Base-by-base conservation (phyloP, 2,797 vertebrate genomes). In the Gouania willdenowi region DNA sequence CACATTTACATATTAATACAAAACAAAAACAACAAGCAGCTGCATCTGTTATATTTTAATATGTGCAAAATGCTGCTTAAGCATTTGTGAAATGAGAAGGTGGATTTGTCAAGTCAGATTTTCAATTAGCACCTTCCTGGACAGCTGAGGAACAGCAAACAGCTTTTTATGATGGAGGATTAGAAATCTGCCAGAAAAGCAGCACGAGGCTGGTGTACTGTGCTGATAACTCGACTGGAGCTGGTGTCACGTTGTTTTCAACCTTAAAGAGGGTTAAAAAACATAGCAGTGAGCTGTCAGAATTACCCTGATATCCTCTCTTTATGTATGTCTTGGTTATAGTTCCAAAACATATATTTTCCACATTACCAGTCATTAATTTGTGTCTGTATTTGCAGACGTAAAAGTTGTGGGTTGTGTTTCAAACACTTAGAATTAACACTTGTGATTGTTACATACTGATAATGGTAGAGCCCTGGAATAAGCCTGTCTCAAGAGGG, bases 41-140 rank as follows among this genome's bases (percentile, higher is more conserved):
- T 8, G 8, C 6, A 6, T 20, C 19, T 20, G 19, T 19, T 13
- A 14, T 19, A 19, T 20, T 19, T 20, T 14, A 19, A 1, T 5
- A 20, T 20, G 19, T 23, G 21, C 26, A 22, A 18, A 5, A 18
- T 19, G n/a, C 38, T 0, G 3, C 11, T 22, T 26, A 29, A 33
- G 23, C 26, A 47, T 17, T 45, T 36, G 22, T 9, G 23, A 47
- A 26, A 34, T 53, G 31, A 68, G 66, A 43, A 24, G 33, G 36
- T 41, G 26, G 66, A 66, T 22, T 44, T 62, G 61, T 73, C 49
- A 43, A 26, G 69, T 75, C 57, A 66, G 57, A 38, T 51, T 72
- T 75, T 73, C 69, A 79, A 81, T 77, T 80, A 71, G 53, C 50
- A 35, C 61, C 17, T 41, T 55, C 62, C 27, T 53, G 60, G 35